Evolutionary conservation across 2,113 vertebrate species (phyloP).

Genomic region (Hippocampus guttulatus): DNA sequence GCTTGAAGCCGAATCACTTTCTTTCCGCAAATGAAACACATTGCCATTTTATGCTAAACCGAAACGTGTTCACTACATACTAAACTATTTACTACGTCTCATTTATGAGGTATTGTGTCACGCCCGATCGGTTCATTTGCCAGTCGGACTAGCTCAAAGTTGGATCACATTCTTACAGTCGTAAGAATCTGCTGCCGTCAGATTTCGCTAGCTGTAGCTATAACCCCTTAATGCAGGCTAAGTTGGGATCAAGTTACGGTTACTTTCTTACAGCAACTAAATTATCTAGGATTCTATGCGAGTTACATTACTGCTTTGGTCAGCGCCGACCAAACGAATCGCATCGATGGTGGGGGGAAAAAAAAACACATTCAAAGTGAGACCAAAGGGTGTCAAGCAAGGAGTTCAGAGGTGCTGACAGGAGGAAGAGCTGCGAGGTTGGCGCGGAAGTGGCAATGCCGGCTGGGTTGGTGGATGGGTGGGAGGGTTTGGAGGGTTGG

Average conservation of each 20-base stretch:
- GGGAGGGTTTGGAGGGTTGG: conserved; percentile 13
- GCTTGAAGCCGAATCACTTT: no score
- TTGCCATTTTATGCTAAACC: no score
- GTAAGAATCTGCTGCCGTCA: no score
- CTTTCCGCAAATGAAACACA: no score
- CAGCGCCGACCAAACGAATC: background rate
- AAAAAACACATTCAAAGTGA: background rate
- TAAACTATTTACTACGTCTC: no score
- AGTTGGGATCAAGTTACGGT: no score
- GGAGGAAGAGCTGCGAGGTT: conserved; percentile 27
- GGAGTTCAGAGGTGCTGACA: conserved; percentile 11
- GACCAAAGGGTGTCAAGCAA: background rate
- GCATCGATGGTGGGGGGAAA: background rate
- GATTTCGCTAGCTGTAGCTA: no score
- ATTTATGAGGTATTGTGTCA: background rate
- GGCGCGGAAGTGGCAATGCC: conserved; percentile 43
- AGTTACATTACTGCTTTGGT: background rate
- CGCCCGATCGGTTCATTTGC: background rate
- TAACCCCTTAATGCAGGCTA: no score
- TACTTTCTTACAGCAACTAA: no score
- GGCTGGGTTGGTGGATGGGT: conserved; percentile 32
- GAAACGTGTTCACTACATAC: no score
- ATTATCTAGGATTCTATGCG: no score
- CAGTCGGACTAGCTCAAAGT: background rate
- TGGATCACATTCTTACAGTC: no score